These are phyloP conservation scores for Sciaenops ocellatus DNA, from an alignment of 2,797 vertebrate genomes.

Conservation along the genomic window DNA sequence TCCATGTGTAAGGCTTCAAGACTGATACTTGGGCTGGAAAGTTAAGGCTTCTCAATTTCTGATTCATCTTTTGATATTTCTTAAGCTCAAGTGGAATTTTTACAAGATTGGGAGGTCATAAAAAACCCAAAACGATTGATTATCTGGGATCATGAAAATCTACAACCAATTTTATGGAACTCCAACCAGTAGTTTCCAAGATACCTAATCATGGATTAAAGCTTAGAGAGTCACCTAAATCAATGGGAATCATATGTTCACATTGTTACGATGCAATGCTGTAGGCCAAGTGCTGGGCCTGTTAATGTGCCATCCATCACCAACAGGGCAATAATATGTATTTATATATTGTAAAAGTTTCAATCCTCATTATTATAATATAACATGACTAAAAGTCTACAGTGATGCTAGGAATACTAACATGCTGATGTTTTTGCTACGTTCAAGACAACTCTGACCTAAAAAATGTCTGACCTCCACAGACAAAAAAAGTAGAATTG, in stretches of 20 bases:
- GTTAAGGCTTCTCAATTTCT: constrained; percentile 2
- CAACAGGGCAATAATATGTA: not conserved
- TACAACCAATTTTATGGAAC: not conserved
- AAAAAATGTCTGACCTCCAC: too few species aligned
- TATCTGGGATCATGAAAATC: not conserved
- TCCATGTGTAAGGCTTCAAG: constrained; percentile 15
- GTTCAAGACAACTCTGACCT: too few species aligned
- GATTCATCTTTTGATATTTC: constrained; percentile 18
- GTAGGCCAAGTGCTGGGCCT: not conserved
- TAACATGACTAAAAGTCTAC: too few species aligned
- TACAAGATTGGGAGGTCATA: not conserved
- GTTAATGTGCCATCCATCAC: not conserved
- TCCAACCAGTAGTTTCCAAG: not conserved
- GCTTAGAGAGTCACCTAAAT: constrained; percentile 1
- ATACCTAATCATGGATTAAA: not conserved
- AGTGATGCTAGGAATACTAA: not conserved
- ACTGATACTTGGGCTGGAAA: constrained; percentile 13
- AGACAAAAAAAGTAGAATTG: too few species aligned
- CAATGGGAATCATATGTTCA: not conserved
- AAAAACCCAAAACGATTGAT: not conserved
- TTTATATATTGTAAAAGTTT: not conserved
- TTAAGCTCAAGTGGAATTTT: not conserved
- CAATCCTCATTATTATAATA: not conserved
- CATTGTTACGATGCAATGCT: not conserved
- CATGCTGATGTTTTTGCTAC: not conserved